Evolutionary conservation across 2,113 vertebrate genomes (phyloP), one percentile per base, ranked within the genome.

Genomic region (Phainopepla nitens): DNA sequence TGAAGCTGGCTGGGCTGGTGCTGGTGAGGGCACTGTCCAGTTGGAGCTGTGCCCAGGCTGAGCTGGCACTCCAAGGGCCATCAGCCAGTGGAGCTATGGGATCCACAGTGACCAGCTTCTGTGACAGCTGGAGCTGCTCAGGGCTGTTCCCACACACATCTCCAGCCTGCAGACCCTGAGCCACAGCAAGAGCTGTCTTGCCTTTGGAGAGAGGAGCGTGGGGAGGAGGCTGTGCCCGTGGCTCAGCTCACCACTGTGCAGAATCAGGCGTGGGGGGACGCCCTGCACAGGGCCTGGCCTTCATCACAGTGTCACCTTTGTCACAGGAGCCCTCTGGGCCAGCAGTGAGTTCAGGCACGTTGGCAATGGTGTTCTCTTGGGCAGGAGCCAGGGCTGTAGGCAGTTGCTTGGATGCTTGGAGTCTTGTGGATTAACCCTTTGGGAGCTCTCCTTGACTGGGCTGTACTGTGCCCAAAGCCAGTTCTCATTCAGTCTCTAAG

Each of bases 241-340:
- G 73, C 85, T 82, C 73, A 13, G 64, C 81, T 95, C 71, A 15
- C 14, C 2, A 3, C 57, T 39, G 69, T 39, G 69, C 65, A 49
- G 70, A 39, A 41, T 39, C 3, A 0, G 1, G 45, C 2, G 0
- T 51, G 45, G 66, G 62, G 60, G 62, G 82, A 42, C 2, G 0
- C 0, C n/a, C 9, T 1, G 69, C 68, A 22, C 60, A 51, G 69
- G 51, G 84, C 81, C 85, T 95, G 92, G 86, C 86, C 71, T 89
- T 68, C 44, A 6, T 93, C 89, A 93, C 95, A 95, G 82, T 90
- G 89, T 92, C 92, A 96, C 89, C 89, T 94, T 92, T 95, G 95
- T 96, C 82, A 81, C 0, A 0, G 77, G 50, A 92, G 82, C 76
- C 2, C 16, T 57, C 61, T 50, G 61, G 78, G 78, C 84, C 10